These are phyloP conservation scores for Toxonevra muliebris DNA, from an alignment of 2,888 invertebrate species.

Conservation along the genomic window DNA sequence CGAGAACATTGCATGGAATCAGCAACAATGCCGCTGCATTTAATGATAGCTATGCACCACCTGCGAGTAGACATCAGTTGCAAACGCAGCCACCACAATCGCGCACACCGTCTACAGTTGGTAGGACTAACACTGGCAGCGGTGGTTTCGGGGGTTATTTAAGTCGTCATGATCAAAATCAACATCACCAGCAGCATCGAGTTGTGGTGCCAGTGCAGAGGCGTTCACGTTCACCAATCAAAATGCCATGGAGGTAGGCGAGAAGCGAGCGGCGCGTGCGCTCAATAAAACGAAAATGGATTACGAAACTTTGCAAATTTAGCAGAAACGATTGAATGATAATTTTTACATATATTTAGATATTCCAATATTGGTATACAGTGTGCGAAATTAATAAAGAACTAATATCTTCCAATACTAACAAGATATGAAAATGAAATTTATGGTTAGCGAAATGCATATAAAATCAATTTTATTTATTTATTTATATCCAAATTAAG, in stretches of 20 bases:
- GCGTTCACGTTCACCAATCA: constrained; percentile 62
- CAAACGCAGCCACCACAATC: constrained; percentile 19
- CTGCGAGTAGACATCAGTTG: not conserved
- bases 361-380: too few relatives aligned
- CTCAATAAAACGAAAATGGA: not conserved
- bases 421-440: too few relatives aligned
- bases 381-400: too few relatives aligned
- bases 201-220: constrained; percentile 45
- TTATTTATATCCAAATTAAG: too few relatives aligned
- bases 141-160: constrained; percentile 1
- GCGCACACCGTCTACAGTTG: constrained; percentile 24
- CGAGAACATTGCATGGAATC: constrained; percentile 24
- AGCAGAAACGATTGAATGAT: too few relatives aligned
- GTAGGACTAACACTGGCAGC: constrained; percentile 26
- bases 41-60: not conserved
- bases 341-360: too few relatives aligned
- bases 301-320: not conserved
- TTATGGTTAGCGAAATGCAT: too few relatives aligned
- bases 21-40: constrained; percentile 7
- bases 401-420: too few relatives aligned
- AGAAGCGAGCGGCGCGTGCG: constrained; percentile 1
- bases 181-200: constrained; percentile 29
- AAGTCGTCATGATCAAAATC: constrained; percentile 22
- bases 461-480: too few relatives aligned
- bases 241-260: constrained; percentile 61